phyloP scores from a whole-genome alignment of 2,888 invertebrate genomes.

The Phaonia tiefii region DNA sequence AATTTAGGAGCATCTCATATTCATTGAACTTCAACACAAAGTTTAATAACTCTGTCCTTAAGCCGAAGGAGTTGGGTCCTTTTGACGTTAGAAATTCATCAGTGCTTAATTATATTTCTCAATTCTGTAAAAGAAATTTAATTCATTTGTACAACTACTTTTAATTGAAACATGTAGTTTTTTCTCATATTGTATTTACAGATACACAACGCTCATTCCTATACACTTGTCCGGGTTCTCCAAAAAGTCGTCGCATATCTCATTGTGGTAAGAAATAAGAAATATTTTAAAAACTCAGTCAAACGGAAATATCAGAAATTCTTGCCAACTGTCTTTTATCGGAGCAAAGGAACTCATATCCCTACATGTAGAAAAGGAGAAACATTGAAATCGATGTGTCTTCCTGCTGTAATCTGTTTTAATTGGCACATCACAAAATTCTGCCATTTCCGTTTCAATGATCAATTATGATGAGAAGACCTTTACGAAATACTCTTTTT shows the following conservation, averaged over 20 bases:
- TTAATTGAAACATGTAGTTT: background rate
- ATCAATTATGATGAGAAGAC: background rate
- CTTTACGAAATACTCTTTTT: background rate
- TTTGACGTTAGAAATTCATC: too few relatives aligned
- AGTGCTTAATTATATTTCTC: too few relatives aligned
- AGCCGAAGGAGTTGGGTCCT: too few relatives aligned
- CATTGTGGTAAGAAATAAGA: constrained; percentile 75
- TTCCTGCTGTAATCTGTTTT: background rate
- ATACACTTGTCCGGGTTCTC: constrained; percentile 79
- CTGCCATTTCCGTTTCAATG: constrained; percentile 5
- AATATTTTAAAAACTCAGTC: constrained; percentile 7
- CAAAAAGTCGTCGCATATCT: constrained; percentile 77
- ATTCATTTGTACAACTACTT: background rate
- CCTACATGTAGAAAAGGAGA: background rate
- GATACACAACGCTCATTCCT: constrained; percentile 80
- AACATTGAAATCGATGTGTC: constrained; percentile 22
- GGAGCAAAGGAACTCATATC: too few relatives aligned
- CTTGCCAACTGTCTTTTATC: constrained; percentile 1
- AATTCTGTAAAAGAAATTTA: background rate
- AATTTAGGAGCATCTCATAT: too few relatives aligned
- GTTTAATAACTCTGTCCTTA: too few relatives aligned
- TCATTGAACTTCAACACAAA: too few relatives aligned
- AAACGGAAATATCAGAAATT: background rate
- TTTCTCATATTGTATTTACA: constrained; percentile 61
- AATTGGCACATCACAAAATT: constrained; percentile 23